Evolutionary conservation across 2,113 vertebrate genomes (phyloP), one percentile per base, ranked within the genome.

Genomic region (Platichthys flesus): DNA sequence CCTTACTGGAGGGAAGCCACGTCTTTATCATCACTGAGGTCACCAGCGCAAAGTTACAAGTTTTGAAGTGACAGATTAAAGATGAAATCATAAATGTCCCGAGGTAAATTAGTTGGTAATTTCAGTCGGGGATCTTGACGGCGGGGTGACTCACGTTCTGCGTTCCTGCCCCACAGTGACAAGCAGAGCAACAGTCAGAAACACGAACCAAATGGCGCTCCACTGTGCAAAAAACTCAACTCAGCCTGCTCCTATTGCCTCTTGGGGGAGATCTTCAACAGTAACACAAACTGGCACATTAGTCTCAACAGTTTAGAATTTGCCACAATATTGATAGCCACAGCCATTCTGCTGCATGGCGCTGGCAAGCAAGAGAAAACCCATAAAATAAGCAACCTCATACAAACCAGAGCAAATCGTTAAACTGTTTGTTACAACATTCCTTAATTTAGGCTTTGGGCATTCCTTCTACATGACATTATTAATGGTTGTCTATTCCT

Each of bases 281-380:
- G 58, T 86, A 91, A 93, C 81, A 65, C 76, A 80, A 86, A 59
- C 72, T 92, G 91, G 90, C 91, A 92, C 82, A 75, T 74, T 85
- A 90, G 84, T 91, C 91, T 83, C 85, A 84, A 93, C 78, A 78
- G 71, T 88, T 88, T 83, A 89, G 67, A 82, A 66, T 85, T 88
- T 82, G 82, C 81, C 77, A 79, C 83, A 89, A 90, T 79, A 89
- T 79, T 63, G 28, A 60, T 23, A 72, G 70, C 74, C 49, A 72
- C 67, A 51, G 81, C 67, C 65, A 71, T 71, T 23, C 52, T 80
- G 75, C 74, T 64, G 45, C 61, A 71, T 31, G 60, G 72, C 37
- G 49, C 73, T 72, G 21, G 42, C 56, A 80, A 74, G 76, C 37
- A 72, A 54, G 37, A 56, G 24, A 63, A 35, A 64, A 49, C 4